Evolutionary conservation across 2,888 invertebrate genomes (phyloP).

Genomic region (Drosophila neonasuta): DNA sequence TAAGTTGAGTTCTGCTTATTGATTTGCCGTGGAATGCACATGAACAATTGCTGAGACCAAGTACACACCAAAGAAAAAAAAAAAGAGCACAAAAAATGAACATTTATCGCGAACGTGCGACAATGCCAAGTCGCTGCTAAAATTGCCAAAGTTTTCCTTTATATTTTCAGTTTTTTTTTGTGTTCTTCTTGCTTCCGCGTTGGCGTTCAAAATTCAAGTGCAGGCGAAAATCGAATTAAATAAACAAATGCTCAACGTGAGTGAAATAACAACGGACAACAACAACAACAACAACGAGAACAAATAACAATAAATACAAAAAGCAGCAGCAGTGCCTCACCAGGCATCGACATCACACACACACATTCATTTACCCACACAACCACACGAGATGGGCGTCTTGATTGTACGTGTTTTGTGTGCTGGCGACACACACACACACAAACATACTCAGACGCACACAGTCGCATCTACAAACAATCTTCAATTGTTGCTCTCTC

Average conservation of each 20-base stretch:
- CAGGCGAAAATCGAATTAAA: conserved; percentile 81
- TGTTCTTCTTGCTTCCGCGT: conserved; percentile 23
- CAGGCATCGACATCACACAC: conserved; percentile 14
- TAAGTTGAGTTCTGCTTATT: conserved; percentile 23
- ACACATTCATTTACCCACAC: conserved; percentile 11
- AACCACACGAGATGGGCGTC: conserved; percentile 41
- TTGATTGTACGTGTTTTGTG: conserved; percentile 61
- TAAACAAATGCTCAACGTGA: conserved; percentile 82
- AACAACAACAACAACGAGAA: conserved; percentile 37
- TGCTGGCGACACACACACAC: conserved; percentile 36
- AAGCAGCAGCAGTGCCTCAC: conserved; percentile 18
- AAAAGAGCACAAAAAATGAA: conserved; percentile 15
- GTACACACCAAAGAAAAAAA: conserved; percentile 2
- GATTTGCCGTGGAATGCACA: conserved; percentile 39
- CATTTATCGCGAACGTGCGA: conserved; percentile 36
- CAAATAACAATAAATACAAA: conserved; percentile 30
- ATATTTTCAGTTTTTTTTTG: neutral
- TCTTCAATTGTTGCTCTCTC: conserved; percentile 65
- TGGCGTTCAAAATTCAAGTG: conserved; percentile 58
- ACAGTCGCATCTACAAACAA: conserved; percentile 16
- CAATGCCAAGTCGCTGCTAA: conserved; percentile 30
- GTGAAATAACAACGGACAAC: conserved; percentile 73
- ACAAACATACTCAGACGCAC: conserved; percentile 21
- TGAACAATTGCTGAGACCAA: conserved; percentile 27
- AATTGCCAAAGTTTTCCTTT: conserved; percentile 36